phyloP scores from a whole-genome alignment of 2,113 vertebrate genomes.

The Orthonyx spaldingii region DNA sequence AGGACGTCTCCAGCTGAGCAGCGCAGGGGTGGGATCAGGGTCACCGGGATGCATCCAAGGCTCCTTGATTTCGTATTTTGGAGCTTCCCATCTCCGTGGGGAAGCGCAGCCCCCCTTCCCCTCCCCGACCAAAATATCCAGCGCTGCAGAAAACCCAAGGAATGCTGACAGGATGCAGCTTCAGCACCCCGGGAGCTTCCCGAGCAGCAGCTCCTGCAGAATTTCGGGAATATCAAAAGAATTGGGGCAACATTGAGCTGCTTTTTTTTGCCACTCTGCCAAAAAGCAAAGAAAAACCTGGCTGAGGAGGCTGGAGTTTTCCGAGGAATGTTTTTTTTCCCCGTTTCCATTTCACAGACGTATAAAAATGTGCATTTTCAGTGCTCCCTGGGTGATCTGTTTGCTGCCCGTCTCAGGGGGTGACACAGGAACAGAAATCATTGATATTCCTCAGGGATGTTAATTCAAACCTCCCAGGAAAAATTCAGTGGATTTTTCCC shows the following conservation, averaged over 20 bases:
- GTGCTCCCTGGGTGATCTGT: neutral
- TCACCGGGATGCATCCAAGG: rapidly evolving
- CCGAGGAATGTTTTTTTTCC: neutral
- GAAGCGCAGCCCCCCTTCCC: neutral
- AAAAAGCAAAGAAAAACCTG: neutral
- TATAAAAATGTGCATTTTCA: neutral
- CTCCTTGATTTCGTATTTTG: neutral
- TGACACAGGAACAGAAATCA: neutral
- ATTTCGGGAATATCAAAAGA: neutral
- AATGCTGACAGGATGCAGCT: neutral
- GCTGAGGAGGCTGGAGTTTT: neutral
- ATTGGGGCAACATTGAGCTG: rapidly evolving
- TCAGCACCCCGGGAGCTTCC: rapidly evolving
- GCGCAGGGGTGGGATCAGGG: rapidly evolving
- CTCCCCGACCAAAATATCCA: rapidly evolving
- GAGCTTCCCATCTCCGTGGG: neutral
- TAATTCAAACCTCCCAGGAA: neutral
- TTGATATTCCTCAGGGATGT: rapidly evolving
- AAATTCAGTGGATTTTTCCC: neutral
- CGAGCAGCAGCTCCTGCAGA: neutral
- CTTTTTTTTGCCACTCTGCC: neutral
- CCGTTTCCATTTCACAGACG: neutral
- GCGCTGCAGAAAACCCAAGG: neutral
- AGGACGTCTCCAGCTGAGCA: neutral
- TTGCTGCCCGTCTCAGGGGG: neutral